Evolutionary conservation across 2,797 vertebrate species (phyloP).

Genomic region (Cyclura pinguis): DNA sequence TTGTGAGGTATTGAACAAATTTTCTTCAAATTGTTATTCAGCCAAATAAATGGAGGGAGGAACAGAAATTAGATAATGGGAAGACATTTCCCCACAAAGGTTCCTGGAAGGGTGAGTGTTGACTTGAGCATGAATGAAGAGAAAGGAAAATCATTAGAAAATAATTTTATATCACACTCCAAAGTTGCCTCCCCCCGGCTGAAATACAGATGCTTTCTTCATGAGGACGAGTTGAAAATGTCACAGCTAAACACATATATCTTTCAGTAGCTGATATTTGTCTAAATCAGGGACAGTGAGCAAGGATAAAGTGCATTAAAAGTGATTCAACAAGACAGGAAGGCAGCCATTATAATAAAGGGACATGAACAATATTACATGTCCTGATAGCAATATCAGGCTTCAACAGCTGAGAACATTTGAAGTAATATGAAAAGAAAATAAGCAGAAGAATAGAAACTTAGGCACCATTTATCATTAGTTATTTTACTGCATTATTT

Average conservation of each 20-base stretch:
- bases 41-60: not conserved
- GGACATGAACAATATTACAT: not conserved
- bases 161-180: not conserved
- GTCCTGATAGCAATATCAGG: conserved; percentile 12
- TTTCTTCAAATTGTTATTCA: not conserved
- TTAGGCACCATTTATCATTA: not conserved
- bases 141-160: not conserved
- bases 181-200: too few species aligned
- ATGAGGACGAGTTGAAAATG: not conserved
- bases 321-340: not conserved
- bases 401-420: not conserved
- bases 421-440: not conserved
- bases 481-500: not conserved
- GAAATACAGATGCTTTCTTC: not conserved
- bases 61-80: conserved; percentile 8
- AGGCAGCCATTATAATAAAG: not conserved
- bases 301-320: conserved; percentile 11
- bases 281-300: not conserved
- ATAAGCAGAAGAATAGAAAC: not conserved
- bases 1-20: too few species aligned
- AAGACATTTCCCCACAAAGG: not conserved
- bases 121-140: conserved; percentile 13
- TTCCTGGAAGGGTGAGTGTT: conserved; percentile 12
- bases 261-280: conserved; percentile 10
- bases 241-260: conserved; percentile 4